phyloP scores from a whole-genome alignment of 2,888 invertebrate species.

The Lampropteryx suffumata region DNA sequence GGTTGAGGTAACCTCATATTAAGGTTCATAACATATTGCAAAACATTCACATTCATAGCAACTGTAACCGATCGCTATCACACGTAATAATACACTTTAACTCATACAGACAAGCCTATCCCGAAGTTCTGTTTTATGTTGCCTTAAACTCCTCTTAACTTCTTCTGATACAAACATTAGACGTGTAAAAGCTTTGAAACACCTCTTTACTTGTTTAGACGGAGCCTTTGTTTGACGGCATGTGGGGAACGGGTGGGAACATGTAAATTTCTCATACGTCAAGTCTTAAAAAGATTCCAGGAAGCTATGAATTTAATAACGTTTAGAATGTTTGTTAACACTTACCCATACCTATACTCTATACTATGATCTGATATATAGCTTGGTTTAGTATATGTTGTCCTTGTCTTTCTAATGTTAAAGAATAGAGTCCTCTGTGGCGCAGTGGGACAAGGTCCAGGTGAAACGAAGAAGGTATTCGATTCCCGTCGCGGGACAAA shows the following conservation, averaged over 20 bases:
- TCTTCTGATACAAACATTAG: conserved; percentile 58
- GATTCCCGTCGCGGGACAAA: too few species aligned
- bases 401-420: too few species aligned
- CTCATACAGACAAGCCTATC: conserved; percentile 42
- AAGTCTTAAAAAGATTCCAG: background rate
- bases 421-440: too few species aligned
- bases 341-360: too few species aligned
- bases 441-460: too few species aligned
- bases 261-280: background rate
- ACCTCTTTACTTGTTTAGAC: conserved; percentile 25
- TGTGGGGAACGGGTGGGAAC: background rate
- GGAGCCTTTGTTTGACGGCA: conserved; percentile 26
- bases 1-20: too few species aligned
- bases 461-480: too few species aligned
- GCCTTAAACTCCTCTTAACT: conserved; percentile 41
- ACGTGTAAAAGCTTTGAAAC: conserved; percentile 51
- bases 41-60: too few species aligned
- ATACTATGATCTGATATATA: too few species aligned
- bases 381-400: too few species aligned
- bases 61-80: conserved; percentile 16
- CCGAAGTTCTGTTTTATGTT: conserved; percentile 52
- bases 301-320: too few species aligned
- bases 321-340: too few species aligned
- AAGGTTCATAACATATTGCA: background rate
- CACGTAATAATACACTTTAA: conserved; percentile 41